Evolutionary conservation across 2,888 invertebrate genomes (phyloP), one percentile per base, ranked within the genome.

Genomic region (Tachina lurida): DNA sequence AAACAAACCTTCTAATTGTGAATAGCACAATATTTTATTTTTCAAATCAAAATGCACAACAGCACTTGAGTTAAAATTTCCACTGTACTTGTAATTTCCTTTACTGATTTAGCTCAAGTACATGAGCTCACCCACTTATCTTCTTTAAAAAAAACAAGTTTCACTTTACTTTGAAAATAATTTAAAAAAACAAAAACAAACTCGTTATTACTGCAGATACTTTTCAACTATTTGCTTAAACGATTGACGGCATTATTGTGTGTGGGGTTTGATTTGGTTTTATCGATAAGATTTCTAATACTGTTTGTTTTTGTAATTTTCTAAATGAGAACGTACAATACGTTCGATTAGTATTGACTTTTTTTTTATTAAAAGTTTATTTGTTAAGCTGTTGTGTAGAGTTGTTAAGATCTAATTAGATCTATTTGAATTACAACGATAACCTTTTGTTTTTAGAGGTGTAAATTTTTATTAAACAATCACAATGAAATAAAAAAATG

Each of bases 381-480:
- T 91, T 91, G 89, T 89, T 87, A 62, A 90, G 91, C 89, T 87
- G 89, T 91, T 90, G 91, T 91, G 89, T 89, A 85, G 87, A 87
- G 89, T 90, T 91, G 91, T 90, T 83, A 79, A 83, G 76, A 86
- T 86, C 83, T 86, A 86, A 86, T 86, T 83, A 86, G 86, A 83
- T 83, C 83, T 79, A 73, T 73, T 76, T 56, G 67, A 79, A 73
- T 80, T 67, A 62, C 12, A 43, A 65, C 56, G 83, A 86, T 86
- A 86, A 86, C 76, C 86, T 85, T 78, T 82, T 71, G 58, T 78
- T 78, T 73, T 49, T 60, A 47, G 15, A 65, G 9, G 22, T 68
- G 60, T 49, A 49, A 43, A 71, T 56, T 71, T 71, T 31, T 41
- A 17, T 70, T 78, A 63, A 54, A 7, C 39, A 77, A 62, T 65